These are phyloP conservation scores for Lepas anatifera DNA, from an alignment of 2,888 invertebrate genomes.

Conservation along the genomic window DNA sequence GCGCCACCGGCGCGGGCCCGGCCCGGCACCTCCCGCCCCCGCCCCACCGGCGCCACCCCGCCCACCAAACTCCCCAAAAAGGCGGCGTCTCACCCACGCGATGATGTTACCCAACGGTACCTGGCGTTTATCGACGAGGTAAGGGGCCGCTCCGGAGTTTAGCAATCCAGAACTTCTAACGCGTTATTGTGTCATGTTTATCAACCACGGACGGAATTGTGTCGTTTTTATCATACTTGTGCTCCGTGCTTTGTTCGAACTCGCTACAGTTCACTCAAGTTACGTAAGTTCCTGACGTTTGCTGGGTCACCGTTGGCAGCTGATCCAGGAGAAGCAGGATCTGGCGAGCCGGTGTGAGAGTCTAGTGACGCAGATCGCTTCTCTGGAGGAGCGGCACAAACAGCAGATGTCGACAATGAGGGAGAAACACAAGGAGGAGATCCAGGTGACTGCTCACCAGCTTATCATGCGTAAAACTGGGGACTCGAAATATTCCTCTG, in stretches of 20 bases:
- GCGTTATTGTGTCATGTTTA: no score
- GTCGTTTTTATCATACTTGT: no score
- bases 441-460: not conserved
- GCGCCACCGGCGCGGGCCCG: not conserved
- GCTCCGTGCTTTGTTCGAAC: no score
- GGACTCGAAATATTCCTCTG: no score
- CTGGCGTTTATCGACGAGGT: constrained; percentile 2
- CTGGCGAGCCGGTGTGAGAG: not conserved
- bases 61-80: not conserved
- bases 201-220: no score
- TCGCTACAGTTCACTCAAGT: no score
- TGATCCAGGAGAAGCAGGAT: constrained; percentile 10
- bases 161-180: no score
- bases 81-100: not conserved
- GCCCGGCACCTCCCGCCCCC: not conserved
- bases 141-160: not conserved
- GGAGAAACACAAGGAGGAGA: not conserved
- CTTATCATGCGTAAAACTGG: no score
- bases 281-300: no score
- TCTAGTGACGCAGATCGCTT: not conserved
- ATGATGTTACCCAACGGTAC: not conserved
- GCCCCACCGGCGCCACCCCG: not conserved
- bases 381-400: not conserved
- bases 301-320: not conserved
- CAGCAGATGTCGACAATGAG: not conserved